Percentiles rank a stretch among this genome's conserved stretches.
These are phyloP conservation scores for Gymnorhina tibicen DNA, from an alignment of 2,113 vertebrate genomes.

Conservation along the genomic window DNA sequence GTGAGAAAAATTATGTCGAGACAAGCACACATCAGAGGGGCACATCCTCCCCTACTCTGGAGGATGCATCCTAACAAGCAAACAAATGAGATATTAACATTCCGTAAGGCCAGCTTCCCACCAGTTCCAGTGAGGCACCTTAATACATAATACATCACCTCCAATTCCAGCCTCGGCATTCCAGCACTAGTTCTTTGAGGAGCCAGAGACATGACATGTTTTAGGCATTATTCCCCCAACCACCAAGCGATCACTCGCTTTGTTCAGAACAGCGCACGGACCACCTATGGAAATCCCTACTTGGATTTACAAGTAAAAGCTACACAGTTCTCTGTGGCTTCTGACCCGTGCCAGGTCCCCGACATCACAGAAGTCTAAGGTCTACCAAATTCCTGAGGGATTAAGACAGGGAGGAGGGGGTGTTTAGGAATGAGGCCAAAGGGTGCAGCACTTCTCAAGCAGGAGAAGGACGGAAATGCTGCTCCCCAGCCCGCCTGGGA, in stretches of 20 bases:
- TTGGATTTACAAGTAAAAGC: not conserved
- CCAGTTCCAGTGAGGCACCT: not conserved
- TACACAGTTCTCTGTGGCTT: not conserved
- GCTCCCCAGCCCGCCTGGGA: not conserved
- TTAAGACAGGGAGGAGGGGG: not conserved
- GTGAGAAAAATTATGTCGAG: not conserved
- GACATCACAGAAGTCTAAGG: not conserved
- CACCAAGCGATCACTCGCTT: not conserved
- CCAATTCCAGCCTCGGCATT: not conserved
- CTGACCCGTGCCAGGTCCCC: not conserved
- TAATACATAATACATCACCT: conserved; percentile 20
- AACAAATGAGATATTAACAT: not conserved
- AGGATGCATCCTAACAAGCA: not conserved
- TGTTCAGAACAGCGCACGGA: not conserved
- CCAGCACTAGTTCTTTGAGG: not conserved
- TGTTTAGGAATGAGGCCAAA: not conserved
- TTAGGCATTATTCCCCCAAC: not conserved
- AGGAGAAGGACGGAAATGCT: not conserved
- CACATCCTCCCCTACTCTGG: not conserved
- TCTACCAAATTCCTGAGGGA: not conserved
- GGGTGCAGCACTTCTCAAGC: not conserved
- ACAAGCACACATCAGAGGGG: not conserved
- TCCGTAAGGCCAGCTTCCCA: not conserved
- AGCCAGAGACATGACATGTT: not conserved
- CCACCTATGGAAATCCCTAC: not conserved